Evolutionary conservation across 2,888 invertebrate genomes (phyloP).

Genomic region (Ectobius pallidus): DNA sequence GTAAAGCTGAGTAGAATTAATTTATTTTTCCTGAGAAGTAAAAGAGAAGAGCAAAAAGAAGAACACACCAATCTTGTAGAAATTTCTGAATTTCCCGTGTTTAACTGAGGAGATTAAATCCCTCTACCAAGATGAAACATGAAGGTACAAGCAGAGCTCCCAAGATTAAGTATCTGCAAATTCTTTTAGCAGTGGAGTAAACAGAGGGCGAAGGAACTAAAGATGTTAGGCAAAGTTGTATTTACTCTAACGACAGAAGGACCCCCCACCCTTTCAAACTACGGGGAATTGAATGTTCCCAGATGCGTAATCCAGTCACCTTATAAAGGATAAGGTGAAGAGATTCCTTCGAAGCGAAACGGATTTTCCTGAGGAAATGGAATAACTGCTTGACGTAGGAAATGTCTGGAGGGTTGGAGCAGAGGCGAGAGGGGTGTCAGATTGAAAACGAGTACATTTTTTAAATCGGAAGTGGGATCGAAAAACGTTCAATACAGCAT

Average conservation of each 20-base stretch:
- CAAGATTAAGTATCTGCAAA: neutral
- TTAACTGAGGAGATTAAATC: neutral
- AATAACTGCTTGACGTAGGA: neutral
- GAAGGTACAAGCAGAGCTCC: neutral
- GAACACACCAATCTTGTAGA: no score
- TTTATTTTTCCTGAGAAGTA: no score
- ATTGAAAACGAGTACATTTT: no score
- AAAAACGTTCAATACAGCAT: neutral
- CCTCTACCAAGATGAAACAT: neutral
- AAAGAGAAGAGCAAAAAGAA: no score
- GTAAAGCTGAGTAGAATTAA: no score
- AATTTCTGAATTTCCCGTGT: no score
- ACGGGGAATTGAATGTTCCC: constrained; percentile 12
- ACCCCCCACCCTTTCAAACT: neutral
- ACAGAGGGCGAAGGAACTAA: neutral
- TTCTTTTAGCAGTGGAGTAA: neutral
- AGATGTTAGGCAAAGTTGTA: neutral
- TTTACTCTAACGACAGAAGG: neutral
- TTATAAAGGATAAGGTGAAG: neutral
- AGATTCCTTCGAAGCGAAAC: constrained; percentile 8
- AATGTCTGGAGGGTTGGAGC: neutral
- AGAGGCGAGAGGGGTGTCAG: neutral
- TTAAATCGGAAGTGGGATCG: neutral
- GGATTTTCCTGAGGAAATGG: constrained; percentile 15
- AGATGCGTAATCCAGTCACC: constrained; percentile 11